Conservation (phyloP, 2,888 invertebrate genomes). For the Polyommatus iphigenia region DNA sequence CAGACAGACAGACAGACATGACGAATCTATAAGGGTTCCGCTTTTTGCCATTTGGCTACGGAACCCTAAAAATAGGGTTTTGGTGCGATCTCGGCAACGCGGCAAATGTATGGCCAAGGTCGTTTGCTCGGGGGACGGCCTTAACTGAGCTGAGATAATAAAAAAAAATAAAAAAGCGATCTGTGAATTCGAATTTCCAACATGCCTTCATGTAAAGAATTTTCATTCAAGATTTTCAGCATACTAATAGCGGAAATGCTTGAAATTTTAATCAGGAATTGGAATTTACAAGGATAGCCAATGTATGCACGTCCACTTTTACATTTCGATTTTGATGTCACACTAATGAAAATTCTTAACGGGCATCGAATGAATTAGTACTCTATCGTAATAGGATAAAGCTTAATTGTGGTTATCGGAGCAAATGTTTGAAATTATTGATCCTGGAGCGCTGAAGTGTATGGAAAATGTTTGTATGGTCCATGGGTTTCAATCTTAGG, state of each 20-base stretch:
- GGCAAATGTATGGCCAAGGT: no score
- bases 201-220: neutral
- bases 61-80: no score
- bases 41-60: no score
- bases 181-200: neutral
- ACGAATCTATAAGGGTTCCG: no score
- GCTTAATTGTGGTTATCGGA: neutral
- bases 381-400: neutral
- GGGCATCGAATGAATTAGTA: neutral
- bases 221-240: conserved; percentile 15
- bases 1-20: no score
- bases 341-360: conserved; percentile 27
- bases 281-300: neutral
- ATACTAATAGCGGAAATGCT: conserved; percentile 9
- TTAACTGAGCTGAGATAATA: neutral
- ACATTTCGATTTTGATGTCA: conserved; percentile 23
- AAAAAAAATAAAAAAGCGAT: neutral
- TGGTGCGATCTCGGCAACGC: no score
- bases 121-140: no score
- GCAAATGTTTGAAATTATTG: conserved; percentile 15
- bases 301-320: conserved; percentile 5
- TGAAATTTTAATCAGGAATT: conserved; percentile 23
- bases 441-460: conserved; percentile 2
- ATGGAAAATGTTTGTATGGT: neutral
- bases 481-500: neutral